These are phyloP conservation scores for Corella eumyota DNA, from an alignment of 23 tunicate species.

Conservation along the genomic window DNA sequence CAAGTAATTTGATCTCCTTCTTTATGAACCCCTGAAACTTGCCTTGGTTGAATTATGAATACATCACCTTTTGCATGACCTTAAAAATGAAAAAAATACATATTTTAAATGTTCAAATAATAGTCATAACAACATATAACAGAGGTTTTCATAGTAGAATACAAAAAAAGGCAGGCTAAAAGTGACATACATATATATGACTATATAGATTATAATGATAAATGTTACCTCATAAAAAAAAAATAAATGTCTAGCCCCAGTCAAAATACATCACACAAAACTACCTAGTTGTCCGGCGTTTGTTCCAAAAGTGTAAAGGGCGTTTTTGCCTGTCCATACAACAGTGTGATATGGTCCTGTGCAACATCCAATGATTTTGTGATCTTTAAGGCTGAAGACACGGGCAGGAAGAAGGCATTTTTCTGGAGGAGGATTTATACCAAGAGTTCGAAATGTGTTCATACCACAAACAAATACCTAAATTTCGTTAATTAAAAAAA, in stretches of 20 bases:
- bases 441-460: conserved; percentile 35
- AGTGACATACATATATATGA: too few species aligned
- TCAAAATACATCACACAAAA: too few species aligned
- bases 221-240: too few species aligned
- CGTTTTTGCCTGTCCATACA: conserved; percentile 51
- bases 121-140: too few species aligned
- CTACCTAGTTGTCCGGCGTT: conserved; percentile 93
- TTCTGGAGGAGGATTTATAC: conserved; percentile 30
- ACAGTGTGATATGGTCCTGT: conserved; percentile 61
- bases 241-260: conserved; percentile 1
- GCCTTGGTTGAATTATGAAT: conserved; percentile 50
- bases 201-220: too few species aligned
- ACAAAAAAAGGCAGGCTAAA: too few species aligned
- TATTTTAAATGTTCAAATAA: too few species aligned
- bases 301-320: conserved; percentile 70
- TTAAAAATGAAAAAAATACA: conserved; percentile 7
- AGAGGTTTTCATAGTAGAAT: too few species aligned
- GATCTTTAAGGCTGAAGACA: conserved; percentile 11
- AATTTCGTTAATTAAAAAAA: too few species aligned
- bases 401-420: conserved; percentile 13
- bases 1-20: conserved; percentile 25
- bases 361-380: conserved; percentile 46
- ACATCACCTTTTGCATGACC: conserved; percentile 72
- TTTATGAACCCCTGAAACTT: conserved; percentile 55
- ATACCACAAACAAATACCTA: conserved; percentile 48